Base-by-base conservation (phyloP, 2,797 vertebrate species). In the Amblyopsis hoosieri region DNA sequence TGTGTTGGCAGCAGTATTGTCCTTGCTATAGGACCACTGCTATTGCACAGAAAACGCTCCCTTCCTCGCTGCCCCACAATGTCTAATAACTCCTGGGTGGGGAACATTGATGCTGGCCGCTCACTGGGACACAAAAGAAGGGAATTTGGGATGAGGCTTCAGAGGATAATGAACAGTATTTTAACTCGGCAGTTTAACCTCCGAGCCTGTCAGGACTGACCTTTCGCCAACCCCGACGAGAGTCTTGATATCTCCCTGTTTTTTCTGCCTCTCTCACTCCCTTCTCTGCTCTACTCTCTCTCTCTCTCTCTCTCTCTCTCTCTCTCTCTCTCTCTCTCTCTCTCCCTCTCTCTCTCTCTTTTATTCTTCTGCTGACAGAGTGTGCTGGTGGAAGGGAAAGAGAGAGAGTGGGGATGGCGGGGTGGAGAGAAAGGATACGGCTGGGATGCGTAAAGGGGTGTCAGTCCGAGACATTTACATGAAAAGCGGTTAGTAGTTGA, bases 161-260 rank as follows among this genome's bases (percentile, higher is more conserved):
- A 84, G 89, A 93, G 94, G 93, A 95, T 96, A 97, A 98, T 96
- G 96, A 97, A 97, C 96, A 98, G 95, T 97, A 98, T 98, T 99
- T 99, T 99, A 97, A 96, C 94, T 96, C 94, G 85, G 95, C 95
- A 97, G 95, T 97, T 99, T 98, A 98, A 98, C 97, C 97, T 96
- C 95, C 79, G 55, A 94, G 96, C 94, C 95, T 97, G 96, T 98
- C 97, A 98, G 92, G 83, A 88, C 90, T 99, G 97, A 98, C 97
- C 97, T 99, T 98, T 97, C 92, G 92, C 94, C 97, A 98, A 98
- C 97, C 96, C 96, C 96, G 85, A 93, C 89, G 92, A 96, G 94
- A 96, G 94, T 94, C 94, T 42, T 95, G 94, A 95, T 97, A 96
- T 96, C 94, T 95, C 92, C 93, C 84, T 90, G 92, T 85, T 86